Percentiles rank a stretch among this genome's conserved stretches.
Conservation (phyloP, 2,113 vertebrate species). For the Limanda limanda region DNA sequence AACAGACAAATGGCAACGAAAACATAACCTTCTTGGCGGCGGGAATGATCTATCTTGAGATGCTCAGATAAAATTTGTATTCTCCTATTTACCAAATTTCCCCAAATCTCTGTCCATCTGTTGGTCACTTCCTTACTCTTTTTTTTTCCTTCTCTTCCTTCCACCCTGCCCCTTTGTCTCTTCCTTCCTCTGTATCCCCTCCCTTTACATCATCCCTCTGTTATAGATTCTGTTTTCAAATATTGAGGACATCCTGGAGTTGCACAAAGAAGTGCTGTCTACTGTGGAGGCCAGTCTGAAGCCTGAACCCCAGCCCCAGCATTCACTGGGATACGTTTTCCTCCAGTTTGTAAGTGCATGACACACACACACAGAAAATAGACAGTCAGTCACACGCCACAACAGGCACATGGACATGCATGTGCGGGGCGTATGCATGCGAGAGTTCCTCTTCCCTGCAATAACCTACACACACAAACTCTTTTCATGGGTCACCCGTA, state of each 20-base stretch:
- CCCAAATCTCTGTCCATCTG: slow-evolving; percentile 32
- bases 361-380: slow-evolving; percentile 6
- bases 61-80: neutral
- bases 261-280: slow-evolving; percentile 92
- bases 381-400: slow-evolving; percentile 11
- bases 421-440: slow-evolving; percentile 13
- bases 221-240: slow-evolving; percentile 97
- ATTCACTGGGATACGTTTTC: slow-evolving; percentile 94
- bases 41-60: neutral
- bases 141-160: slow-evolving; percentile 22
- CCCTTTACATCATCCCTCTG: slow-evolving; percentile 38
- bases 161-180: slow-evolving; percentile 30
- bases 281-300: slow-evolving; percentile 90
- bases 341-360: slow-evolving; percentile 93
- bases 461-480: slow-evolving; percentile 29
- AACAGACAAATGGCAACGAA: neutral
- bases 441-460: slow-evolving; percentile 29
- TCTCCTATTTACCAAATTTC: neutral
- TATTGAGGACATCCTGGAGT: slow-evolving; percentile 95
- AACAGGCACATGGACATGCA: slow-evolving; percentile 18
- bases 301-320: slow-evolving; percentile 94
- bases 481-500: slow-evolving; percentile 53
- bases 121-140: slow-evolving; percentile 37
- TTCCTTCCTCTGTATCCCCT: slow-evolving; percentile 40
- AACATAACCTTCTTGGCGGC: neutral